Base-by-base conservation (phyloP, 1,140 invertebrate genomes). In the Drosophila funebris region DNA sequence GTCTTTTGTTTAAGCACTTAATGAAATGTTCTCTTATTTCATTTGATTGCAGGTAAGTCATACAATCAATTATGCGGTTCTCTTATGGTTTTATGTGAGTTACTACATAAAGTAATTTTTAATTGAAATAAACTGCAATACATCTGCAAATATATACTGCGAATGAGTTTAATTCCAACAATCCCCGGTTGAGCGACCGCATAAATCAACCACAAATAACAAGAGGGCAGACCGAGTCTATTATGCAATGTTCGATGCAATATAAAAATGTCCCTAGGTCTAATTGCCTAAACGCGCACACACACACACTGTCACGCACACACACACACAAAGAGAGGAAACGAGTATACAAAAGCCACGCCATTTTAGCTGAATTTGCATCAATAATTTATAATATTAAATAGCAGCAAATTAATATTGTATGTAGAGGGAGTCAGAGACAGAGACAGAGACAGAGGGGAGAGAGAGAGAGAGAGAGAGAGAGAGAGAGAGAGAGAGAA, bases 381-480 rank as follows among this genome's bases (percentile, higher is more conserved):
- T 87, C 75, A 76, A 88, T 87, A 83, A 87, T 88, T 87, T 64
- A 87, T 79, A 70, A 87, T 88, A 89, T 87, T 89, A 88, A 87
- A 87, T 87, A 76, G 75, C 78, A 67, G 67, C 75, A 81, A 50
- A 70, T 75, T 64, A 75, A 71, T 58, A 63, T 58, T 60, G 27
- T 20, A 41, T 27, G 36, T 39, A 33, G 6, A 39, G 1, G 16
- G 16, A 3, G 39, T 18, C 7, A 41, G 1, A 18, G 39, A 9
- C 7, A 20, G n/a, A 46, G 43, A 0, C 16, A 24, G 13, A 1
- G 4, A 44, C 8, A 24, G 13, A 29, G 14, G 5, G 3, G 11
- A n/a, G 43, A 0, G 11, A 27, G 11, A 24, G 11, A 0, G 8
- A 13, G 18, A 1, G 6, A 52, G 20, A 11, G 9, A 29, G 31